Base-by-base conservation (phyloP, 2,888 invertebrate genomes). In the Chesias legatella region DNA sequence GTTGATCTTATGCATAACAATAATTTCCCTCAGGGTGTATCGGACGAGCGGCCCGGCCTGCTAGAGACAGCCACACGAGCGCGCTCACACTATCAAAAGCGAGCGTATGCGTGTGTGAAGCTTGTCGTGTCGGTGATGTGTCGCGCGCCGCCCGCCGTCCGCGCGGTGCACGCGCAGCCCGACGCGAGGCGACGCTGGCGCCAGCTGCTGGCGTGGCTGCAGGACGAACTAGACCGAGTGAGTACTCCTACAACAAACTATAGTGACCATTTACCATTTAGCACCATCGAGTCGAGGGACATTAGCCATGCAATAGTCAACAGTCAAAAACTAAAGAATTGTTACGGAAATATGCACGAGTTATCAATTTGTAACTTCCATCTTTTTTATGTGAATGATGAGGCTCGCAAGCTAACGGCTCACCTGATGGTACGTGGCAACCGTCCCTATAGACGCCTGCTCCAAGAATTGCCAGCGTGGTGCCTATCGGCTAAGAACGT, bases 51-150 rank as follows among this genome's bases (percentile, higher is more conserved):
- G 27, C 97, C 98, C 64, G 98, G 98, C 0, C 89, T 98, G 37
- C 91, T 98, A 60, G 98, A 98, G 72, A 98, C 96, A 41, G 97
- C 98, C 67, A 92, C 94, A 60, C 92, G 96, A 48, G 95, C 96
- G 43, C 98, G 97, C 82, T 95, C 94, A 52, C 97, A 98, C 84
- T 97, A 98, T 84, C 98, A 98, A 81, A 98, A 98, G 85, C 91
- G 98, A 53, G 97, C 98, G 51, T 98, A 98, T 89, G 97, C 98
- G 80, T 98, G 98, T 85, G 96, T 98, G 51, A 98, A 98, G 88
- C 95, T 97, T 74, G 91, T 98, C 89, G 98, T 98, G 51, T 92
- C 94, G 58, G 90, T 98, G 52, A 97, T 98, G 90, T 92, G 93
- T 62, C 94, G 95, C 79, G 96, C 96, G 76, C 92, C 92, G 39